A percentile compares a stretch with the other conserved stretches of the same genome.
Conservation (phyloP, 1,140 invertebrate species). For the Sipha flava region DNA sequence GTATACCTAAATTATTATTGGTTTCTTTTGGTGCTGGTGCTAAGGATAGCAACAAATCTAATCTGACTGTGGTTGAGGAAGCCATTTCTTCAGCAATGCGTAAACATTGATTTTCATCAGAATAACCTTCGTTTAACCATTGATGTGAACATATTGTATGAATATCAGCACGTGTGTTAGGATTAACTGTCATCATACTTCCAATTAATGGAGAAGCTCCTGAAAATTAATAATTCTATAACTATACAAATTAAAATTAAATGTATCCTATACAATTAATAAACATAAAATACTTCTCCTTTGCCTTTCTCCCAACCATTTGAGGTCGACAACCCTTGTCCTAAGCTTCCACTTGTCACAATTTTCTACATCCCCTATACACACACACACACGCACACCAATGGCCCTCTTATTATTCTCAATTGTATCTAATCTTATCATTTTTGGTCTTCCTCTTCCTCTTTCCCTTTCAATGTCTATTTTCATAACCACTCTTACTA, state of each 20-base stretch:
- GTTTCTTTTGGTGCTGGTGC: slow-evolving; percentile 53
- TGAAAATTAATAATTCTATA: slow-evolving; percentile 44
- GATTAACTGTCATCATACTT: slow-evolving; percentile 87
- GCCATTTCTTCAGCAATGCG: slow-evolving; percentile 79
- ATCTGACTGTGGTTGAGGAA: slow-evolving; percentile 76
- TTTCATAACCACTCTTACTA: no score
- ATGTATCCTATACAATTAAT: no score
- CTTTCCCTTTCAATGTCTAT: no score
- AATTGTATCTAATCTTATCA: no score
- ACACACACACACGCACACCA: no score
- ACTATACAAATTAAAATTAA: background rate
- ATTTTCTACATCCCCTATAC: no score
- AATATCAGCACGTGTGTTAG: slow-evolving; percentile 79
- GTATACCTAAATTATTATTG: slow-evolving; percentile 3
- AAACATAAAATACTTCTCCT: no score
- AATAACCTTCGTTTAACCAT: slow-evolving; percentile 85
- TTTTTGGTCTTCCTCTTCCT: no score
- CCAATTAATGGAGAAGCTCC: slow-evolving; percentile 89
- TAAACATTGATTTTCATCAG: slow-evolving; percentile 61
- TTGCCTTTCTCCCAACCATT: no score
- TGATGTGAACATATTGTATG: slow-evolving; percentile 89
- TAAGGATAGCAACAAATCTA: slow-evolving; percentile 77
- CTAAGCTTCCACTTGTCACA: no score
- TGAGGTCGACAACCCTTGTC: no score
- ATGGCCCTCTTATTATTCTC: no score